A percentile compares a stretch with the other conserved stretches of the same genome.
phyloP scores from a whole-genome alignment of 2,113 vertebrate species.

The Puntigrus tetrazona region DNA sequence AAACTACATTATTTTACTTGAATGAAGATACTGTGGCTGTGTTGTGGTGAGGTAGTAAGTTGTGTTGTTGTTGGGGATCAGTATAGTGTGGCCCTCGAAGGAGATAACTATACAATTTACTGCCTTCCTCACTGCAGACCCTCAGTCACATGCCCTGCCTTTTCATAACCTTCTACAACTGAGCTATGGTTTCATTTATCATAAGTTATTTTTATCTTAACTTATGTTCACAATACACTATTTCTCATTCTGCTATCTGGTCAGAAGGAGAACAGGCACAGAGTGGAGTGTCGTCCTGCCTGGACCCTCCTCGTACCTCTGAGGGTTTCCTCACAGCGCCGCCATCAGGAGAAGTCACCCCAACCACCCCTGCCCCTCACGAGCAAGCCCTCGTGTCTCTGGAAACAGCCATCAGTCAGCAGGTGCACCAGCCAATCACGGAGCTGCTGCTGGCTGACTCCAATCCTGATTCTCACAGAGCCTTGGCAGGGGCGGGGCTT shows the following conservation, averaged over 20 bases:
- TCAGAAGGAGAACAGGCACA: slow-evolving; percentile 78
- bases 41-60: slow-evolving; percentile 92
- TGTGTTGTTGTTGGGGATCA: slow-evolving; percentile 94
- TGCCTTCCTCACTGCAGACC: slow-evolving; percentile 82
- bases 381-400: slow-evolving; percentile 81
- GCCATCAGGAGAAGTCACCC: slow-evolving; percentile 84
- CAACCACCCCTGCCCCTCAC: slow-evolving; percentile 79
- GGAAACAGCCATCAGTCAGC: slow-evolving; percentile 83
- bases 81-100: slow-evolving; percentile 81
- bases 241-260: slow-evolving; percentile 47
- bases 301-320: slow-evolving; percentile 79
- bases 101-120: slow-evolving; percentile 98
- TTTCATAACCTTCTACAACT: not conserved
- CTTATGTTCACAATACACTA: not conserved
- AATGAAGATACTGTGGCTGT: slow-evolving; percentile 53
- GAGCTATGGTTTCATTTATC: not conserved
- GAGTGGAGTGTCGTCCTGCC: slow-evolving; percentile 70
- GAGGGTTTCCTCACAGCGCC: slow-evolving; percentile 87
- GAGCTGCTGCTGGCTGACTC: slow-evolving; percentile 79
- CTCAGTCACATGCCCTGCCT: not conserved
- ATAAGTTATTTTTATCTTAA: not conserved
- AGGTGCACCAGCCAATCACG: slow-evolving; percentile 80
- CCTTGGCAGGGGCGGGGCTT: slow-evolving; percentile 78
- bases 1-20: not conserved
- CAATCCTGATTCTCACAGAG: slow-evolving; percentile 73